A percentile compares a stretch with the other conserved stretches of the same genome.
phyloP scores from a whole-genome alignment of 2,113 vertebrate species.

The Ia io region DNA sequence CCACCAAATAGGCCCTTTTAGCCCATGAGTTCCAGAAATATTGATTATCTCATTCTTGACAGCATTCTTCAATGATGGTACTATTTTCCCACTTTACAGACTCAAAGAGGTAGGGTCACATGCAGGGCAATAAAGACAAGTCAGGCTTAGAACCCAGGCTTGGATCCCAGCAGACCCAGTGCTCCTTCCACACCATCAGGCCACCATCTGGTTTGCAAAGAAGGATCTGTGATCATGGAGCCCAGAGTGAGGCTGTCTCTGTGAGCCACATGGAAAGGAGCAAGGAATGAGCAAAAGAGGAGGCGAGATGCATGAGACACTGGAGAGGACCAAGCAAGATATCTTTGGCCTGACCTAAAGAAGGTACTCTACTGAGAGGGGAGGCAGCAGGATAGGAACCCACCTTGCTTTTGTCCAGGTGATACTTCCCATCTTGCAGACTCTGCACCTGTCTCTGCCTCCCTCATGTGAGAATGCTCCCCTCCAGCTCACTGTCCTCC shows the following conservation, averaged over 20 bases:
- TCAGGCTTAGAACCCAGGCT: background rate
- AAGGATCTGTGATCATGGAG: background rate
- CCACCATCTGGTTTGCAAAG: background rate
- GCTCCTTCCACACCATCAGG: background rate
- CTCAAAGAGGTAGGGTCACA: background rate
- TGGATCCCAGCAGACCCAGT: background rate
- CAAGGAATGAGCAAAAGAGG: background rate
- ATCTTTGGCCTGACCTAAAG: background rate
- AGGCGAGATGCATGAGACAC: background rate
- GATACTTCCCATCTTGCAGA: background rate
- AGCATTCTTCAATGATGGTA: background rate
- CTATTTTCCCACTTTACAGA: background rate
- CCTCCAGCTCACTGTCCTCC: background rate
- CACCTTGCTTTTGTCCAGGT: background rate
- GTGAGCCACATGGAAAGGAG: background rate
- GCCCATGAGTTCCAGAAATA: background rate
- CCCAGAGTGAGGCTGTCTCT: background rate
- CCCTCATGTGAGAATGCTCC: background rate
- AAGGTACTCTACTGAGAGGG: background rate
- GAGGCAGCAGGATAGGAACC: no score
- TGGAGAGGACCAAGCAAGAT: background rate
- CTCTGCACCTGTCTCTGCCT: no score
- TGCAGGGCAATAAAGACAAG: background rate
- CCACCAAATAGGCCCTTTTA: background rate
- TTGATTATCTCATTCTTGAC: background rate